A percentile compares a stretch with the other conserved stretches of the same genome.
phyloP scores from a whole-genome alignment of 2,888 invertebrate species.

The Meiosimyza platycephala region DNA sequence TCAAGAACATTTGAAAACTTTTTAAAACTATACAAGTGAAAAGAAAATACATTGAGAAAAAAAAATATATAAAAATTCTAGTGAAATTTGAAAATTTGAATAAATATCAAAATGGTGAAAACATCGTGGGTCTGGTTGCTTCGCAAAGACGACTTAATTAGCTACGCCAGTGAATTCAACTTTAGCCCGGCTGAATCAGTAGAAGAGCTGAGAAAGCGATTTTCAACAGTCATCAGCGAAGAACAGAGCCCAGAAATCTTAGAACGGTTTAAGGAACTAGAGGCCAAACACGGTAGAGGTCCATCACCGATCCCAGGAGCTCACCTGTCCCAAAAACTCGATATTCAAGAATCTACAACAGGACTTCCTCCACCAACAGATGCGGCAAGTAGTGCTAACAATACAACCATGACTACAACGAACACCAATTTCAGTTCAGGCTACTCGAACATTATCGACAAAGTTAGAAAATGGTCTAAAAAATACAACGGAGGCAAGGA shows the following conservation, averaged over 20 bases:
- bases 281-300: not conserved
- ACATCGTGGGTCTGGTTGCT: too few relatives aligned
- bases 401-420: too few relatives aligned
- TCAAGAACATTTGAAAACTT: too few relatives aligned
- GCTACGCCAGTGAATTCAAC: not conserved
- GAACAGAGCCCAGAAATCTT: not conserved
- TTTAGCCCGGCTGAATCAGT: not conserved
- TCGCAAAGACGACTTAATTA: not conserved
- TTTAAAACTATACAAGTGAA: too few relatives aligned
- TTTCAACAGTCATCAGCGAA: not conserved
- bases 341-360: not conserved
- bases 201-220: not conserved
- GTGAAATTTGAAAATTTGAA: too few relatives aligned
- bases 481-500: slow-evolving; percentile 34
- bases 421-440: too few relatives aligned
- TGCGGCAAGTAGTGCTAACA: too few relatives aligned
- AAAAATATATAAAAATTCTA: too few relatives aligned
- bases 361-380: not conserved
- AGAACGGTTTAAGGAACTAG: not conserved
- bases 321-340: not conserved
- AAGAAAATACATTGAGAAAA: too few relatives aligned
- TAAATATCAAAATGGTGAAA: not conserved
- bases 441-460: slow-evolving; percentile 12
- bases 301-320: not conserved
- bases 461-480: slow-evolving; percentile 26